A percentile compares a stretch with the other conserved stretches of the same genome.
These are phyloP conservation scores for Xenopus petersii DNA, from an alignment of 2,797 vertebrate species.

Conservation along the genomic window DNA sequence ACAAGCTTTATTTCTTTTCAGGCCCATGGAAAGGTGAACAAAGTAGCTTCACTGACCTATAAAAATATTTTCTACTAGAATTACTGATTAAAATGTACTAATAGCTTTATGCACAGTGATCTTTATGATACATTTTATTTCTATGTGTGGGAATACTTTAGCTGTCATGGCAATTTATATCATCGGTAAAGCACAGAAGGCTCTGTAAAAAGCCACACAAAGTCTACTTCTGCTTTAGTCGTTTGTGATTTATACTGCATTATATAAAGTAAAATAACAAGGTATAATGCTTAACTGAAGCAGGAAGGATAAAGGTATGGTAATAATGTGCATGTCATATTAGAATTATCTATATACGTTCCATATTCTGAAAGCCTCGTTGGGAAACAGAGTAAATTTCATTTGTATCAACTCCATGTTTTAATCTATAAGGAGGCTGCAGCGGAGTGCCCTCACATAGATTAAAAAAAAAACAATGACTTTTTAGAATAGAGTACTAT, in stretches of 20 bases:
- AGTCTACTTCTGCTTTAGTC: slow-evolving; percentile 9
- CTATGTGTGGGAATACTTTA: slow-evolving; percentile 22
- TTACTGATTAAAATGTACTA: slow-evolving; percentile 27
- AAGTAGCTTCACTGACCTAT: slow-evolving; percentile 5
- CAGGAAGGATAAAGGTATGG: neutral
- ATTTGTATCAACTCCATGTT: neutral
- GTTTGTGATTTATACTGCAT: slow-evolving; percentile 8
- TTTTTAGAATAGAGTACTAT: no score
- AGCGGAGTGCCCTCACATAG: no score
- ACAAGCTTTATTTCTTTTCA: neutral
- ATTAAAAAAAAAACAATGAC: no score
- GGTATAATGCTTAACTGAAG: neutral
- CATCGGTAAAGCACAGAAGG: slow-evolving; percentile 11
- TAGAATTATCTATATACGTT: no score
- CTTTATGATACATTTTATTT: slow-evolving; percentile 34
- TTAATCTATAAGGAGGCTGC: neutral
- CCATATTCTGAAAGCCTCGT: neutral
- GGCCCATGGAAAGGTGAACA: neutral
- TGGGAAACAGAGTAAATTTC: neutral
- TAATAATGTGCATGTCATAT: neutral
- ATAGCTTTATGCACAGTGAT: slow-evolving; percentile 11
- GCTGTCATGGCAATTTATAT: slow-evolving; percentile 16
- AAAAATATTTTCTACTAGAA: slow-evolving; percentile 20
- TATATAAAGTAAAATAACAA: slow-evolving; percentile 11
- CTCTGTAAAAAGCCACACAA: slow-evolving; percentile 15